Evolutionary conservation across 2,113 vertebrate genomes (phyloP), one percentile per base, ranked within the genome.

Genomic region (Seriola rivoliana): DNA sequence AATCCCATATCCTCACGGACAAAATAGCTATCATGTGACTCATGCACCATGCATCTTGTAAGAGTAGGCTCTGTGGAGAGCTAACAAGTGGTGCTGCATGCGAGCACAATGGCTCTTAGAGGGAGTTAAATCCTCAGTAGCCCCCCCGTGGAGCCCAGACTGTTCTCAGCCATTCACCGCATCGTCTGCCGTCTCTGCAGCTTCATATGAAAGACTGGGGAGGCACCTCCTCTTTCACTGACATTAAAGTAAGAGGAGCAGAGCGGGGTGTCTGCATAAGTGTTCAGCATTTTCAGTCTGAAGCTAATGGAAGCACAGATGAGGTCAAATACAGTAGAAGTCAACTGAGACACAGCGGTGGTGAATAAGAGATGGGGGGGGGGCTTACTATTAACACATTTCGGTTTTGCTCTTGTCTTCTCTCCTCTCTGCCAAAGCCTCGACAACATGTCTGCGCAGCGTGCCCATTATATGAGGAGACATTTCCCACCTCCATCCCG

Each of bases 391-490:
- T 80, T 88, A 88, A 84, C 82, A 87, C 63, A 8, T 86, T 90
- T 81, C 63, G 72, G 68, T 78, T 79, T 82, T 83, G 63, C 71
- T 75, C 52, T 32, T 38, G 55, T 46, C 66, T 83, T 73, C 68
- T n/a, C 71, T 58, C 50, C 34, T 29, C 64, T 66, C 67, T 23
- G 11, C 66, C 23, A 0, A 0, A 34, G 68, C 75, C 72, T 72
- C 71, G 74, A 88, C 81, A 88, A 67, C 84, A 75, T 82, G 86
- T 90, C 88, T 76, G 82, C 13, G 3, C 14, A 32, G 60, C 36
- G 76, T 68, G 75, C 57, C 90, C 86, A 76, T 89, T 85, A 88
- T 75, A 72, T 50, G 62, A 80, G 57, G 55, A 91, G 89, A 87
- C 82, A 14, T 87, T 85, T 83, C 67, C 78, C 71, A 87, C 87